These are phyloP conservation scores for Terebella lapidaria DNA, from an alignment of 2,888 invertebrate genomes.

Conservation along the genomic window DNA sequence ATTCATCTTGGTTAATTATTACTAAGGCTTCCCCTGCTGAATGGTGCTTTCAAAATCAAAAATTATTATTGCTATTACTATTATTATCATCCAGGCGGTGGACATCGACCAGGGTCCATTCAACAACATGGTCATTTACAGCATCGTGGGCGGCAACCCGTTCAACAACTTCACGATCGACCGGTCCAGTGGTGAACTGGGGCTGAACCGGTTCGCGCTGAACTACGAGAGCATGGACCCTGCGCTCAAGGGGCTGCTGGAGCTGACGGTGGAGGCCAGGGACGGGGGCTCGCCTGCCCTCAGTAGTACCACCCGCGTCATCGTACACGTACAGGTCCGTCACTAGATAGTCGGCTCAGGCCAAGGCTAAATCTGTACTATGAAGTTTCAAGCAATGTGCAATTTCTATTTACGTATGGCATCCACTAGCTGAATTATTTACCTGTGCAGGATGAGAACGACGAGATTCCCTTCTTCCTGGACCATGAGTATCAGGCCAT, in stretches of 20 bases:
- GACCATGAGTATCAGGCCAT: constrained; percentile 67
- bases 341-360: too few species aligned
- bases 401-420: too few species aligned
- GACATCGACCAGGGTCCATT: constrained; percentile 65
- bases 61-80: too few species aligned
- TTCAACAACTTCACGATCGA: constrained; percentile 61
- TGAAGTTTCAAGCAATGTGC: too few species aligned
- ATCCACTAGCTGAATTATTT: too few species aligned
- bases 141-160: constrained; percentile 32
- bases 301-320: constrained; percentile 36
- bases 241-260: constrained; percentile 28
- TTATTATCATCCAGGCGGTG: constrained; percentile 60
- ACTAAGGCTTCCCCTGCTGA: too few species aligned
- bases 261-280: constrained; percentile 28
- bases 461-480: constrained; percentile 77
- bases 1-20: too few species aligned
- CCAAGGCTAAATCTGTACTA: too few species aligned
- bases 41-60: too few species aligned
- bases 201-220: constrained; percentile 31
- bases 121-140: constrained; percentile 40
- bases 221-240: constrained; percentile 41
- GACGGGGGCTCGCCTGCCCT: constrained; percentile 38
- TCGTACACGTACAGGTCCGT: constrained; percentile 61
- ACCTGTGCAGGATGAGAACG: constrained; percentile 85
- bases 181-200: constrained; percentile 61